Evolutionary conservation across 2,888 invertebrate species (phyloP).

Genomic region (Noctua pronuba): DNA sequence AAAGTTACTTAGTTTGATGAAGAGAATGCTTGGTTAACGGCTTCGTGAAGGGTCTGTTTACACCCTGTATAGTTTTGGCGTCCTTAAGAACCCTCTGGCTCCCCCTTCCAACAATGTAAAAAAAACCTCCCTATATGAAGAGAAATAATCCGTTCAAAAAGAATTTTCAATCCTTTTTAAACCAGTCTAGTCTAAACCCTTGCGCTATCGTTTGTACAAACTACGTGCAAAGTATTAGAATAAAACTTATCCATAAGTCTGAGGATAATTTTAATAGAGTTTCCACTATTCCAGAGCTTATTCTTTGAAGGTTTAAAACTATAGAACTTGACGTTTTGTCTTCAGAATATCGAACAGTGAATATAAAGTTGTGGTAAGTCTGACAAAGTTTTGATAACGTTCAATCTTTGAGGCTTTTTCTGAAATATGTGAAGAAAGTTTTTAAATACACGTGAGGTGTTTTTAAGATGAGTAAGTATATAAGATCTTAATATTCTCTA

Average conservation of each 20-base stretch:
- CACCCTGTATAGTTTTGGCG: too few relatives aligned
- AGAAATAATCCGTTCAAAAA: neutral
- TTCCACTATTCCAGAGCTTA: constrained; percentile 57
- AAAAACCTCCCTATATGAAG: neutral
- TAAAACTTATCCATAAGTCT: constrained; percentile 49
- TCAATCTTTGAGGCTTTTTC: constrained; percentile 47
- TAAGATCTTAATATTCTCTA: too few relatives aligned
- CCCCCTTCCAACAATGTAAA: neutral
- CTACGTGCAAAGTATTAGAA: constrained; percentile 58
- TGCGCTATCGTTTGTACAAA: constrained; percentile 32
- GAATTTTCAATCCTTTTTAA: constrained; percentile 16
- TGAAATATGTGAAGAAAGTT: constrained; percentile 33
- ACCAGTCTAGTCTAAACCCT: constrained; percentile 4
- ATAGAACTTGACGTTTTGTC: constrained; percentile 65
- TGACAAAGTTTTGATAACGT: constrained; percentile 58
- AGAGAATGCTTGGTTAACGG: too few relatives aligned
- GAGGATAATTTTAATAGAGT: constrained; percentile 57
- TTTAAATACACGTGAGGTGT: constrained; percentile 8
- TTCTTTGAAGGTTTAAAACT: constrained; percentile 65
- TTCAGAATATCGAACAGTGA: constrained; percentile 63
- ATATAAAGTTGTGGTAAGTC: constrained; percentile 50
- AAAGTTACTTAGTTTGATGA: too few relatives aligned
- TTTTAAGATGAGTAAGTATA: constrained; percentile 7
- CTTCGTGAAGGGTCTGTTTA: too few relatives aligned
- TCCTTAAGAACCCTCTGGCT: neutral